Evolutionary conservation across 2,113 vertebrate genomes (phyloP).

Genomic region (Zapus hudsonius): DNA sequence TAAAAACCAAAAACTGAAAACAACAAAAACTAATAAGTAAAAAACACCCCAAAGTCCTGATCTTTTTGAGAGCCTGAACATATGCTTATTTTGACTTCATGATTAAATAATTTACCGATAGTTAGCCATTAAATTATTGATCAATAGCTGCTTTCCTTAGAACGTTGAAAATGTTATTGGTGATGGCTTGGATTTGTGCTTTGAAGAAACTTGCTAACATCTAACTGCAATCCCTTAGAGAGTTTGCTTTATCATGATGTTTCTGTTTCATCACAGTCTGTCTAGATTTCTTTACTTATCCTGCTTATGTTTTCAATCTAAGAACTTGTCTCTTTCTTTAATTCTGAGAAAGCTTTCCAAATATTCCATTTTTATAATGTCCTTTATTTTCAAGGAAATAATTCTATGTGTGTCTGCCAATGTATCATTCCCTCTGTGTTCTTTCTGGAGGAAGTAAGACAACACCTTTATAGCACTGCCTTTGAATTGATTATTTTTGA

Average conservation of each 20-base stretch:
- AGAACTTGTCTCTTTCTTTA: constrained; percentile 12
- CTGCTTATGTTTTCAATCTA: neutral
- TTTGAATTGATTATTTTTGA: constrained; percentile 8
- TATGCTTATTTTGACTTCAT: neutral
- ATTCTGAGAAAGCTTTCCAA: neutral
- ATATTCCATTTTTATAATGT: constrained; percentile 3
- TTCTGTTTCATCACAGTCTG: neutral
- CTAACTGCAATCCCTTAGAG: neutral
- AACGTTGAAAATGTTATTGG: constrained; percentile 22
- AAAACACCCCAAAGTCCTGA: neutral
- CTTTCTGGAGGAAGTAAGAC: neutral
- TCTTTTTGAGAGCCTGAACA: constrained; percentile 12
- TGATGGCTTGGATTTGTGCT: neutral
- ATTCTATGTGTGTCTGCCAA: too few species aligned
- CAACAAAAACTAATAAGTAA: neutral
- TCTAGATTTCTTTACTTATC: neutral
- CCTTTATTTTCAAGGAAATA: constrained; percentile 1
- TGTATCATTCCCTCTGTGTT: neutral
- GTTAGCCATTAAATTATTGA: constrained; percentile 44
- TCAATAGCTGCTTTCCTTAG: neutral
- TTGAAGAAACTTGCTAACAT: constrained; percentile 24
- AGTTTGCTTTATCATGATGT: constrained; percentile 11
- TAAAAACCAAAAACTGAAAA: neutral
- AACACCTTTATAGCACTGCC: neutral
- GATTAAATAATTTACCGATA: neutral